Evolutionary conservation across 2,888 invertebrate genomes (phyloP).

Genomic region (Lasius fuliginosus): DNA sequence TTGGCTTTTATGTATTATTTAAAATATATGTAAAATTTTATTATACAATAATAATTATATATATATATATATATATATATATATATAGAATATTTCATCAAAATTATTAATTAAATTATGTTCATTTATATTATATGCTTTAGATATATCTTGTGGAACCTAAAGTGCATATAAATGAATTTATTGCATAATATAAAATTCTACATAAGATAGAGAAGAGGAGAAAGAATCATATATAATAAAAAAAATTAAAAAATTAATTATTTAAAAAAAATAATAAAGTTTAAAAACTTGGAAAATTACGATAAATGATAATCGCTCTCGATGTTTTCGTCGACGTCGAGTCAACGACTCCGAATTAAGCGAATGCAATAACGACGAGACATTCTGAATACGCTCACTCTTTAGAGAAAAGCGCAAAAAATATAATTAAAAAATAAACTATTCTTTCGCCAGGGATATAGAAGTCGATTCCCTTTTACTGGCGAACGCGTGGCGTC

Average conservation of each 20-base stretch:
- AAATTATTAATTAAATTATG: neutral
- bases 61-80: too few species aligned
- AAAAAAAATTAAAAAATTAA: neutral
- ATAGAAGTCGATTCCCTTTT: neutral
- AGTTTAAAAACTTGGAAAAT: neutral
- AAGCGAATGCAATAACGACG: neutral
- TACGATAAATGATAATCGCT: neutral
- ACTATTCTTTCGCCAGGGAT: neutral
- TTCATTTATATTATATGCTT: neutral
- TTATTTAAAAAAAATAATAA: neutral
- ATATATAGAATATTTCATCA: neutral
- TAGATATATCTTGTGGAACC: neutral
- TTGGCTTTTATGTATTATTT: neutral
- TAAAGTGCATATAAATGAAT: neutral
- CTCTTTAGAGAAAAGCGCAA: neutral
- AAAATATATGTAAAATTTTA: conserved; percentile 6
- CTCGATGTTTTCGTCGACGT: neutral
- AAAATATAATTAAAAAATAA: neutral
- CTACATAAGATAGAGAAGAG: neutral
- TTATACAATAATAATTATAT: neutral
- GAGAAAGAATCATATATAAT: neutral
- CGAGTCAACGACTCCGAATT: neutral
- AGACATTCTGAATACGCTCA: neutral
- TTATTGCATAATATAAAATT: neutral
- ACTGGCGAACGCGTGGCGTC: neutral